Conservation (phyloP, 2,113 vertebrate genomes). For the Oreotrochilus melanogaster region DNA sequence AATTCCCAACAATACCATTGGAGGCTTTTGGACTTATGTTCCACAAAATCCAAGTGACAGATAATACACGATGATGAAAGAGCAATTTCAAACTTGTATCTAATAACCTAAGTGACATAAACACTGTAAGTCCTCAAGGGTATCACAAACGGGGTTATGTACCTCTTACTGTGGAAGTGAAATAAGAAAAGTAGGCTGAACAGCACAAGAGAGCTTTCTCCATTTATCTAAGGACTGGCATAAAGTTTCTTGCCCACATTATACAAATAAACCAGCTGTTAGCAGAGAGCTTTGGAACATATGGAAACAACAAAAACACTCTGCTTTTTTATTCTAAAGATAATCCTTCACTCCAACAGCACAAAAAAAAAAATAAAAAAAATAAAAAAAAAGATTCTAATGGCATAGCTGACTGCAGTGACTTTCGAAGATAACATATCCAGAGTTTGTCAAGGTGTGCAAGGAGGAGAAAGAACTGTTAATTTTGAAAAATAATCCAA, state of each 20-base stretch:
- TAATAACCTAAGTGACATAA: background rate
- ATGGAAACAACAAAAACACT: background rate
- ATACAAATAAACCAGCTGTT: background rate
- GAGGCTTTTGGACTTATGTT: background rate
- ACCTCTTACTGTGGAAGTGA: background rate
- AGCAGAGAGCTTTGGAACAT: background rate
- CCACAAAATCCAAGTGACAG: background rate
- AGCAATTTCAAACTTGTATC: background rate
- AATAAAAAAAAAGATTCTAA: background rate
- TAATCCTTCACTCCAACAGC: background rate
- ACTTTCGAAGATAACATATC: background rate
- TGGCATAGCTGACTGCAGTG: background rate
- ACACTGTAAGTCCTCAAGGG: background rate
- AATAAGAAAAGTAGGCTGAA: background rate
- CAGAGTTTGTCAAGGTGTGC: background rate
- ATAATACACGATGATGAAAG: background rate
- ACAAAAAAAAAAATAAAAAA: background rate
- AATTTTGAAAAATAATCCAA: background rate
- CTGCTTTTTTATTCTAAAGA: background rate
- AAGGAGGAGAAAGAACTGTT: background rate
- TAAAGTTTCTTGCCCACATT: background rate
- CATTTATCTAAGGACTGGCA: background rate
- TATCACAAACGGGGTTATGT: background rate
- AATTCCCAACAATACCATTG: background rate
- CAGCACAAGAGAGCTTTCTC: background rate